Evolutionary conservation across 2,113 vertebrate genomes (phyloP).

Genomic region (Mobula hypostoma): DNA sequence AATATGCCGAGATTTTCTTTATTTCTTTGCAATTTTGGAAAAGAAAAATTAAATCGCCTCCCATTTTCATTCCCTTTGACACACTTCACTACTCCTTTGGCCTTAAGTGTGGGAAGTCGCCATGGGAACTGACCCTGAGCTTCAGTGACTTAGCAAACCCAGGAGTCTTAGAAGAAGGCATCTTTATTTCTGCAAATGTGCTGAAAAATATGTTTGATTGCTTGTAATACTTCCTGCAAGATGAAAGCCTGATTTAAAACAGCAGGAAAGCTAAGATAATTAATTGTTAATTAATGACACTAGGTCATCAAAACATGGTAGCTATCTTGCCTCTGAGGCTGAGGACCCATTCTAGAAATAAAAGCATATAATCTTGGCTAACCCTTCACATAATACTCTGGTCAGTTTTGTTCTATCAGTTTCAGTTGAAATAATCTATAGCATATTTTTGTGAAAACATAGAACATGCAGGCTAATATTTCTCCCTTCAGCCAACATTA

Average conservation of each 20-base stretch:
- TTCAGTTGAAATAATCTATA: not conserved
- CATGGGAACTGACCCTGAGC: not conserved
- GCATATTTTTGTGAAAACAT: not conserved
- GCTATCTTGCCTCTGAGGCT: not conserved
- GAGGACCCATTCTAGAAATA: not conserved
- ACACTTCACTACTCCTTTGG: not conserved
- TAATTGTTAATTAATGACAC: not conserved
- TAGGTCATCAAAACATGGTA: not conserved
- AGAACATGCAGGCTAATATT: not conserved
- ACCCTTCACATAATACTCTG: not conserved
- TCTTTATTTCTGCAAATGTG: not conserved
- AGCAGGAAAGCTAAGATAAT: not conserved
- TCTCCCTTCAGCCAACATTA: not conserved
- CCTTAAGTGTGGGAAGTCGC: not conserved
- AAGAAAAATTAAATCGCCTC: not conserved
- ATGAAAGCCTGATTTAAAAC: not conserved
- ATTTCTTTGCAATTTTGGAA: not conserved
- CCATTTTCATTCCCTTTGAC: not conserved
- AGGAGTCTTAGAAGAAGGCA: not conserved
- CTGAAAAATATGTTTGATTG: not conserved
- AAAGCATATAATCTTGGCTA: not conserved
- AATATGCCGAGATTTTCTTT: not conserved
- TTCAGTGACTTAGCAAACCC: not conserved
- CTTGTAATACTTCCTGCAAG: not conserved
- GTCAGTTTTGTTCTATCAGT: not conserved